These are phyloP conservation scores for Sinocyclocheilus anshuiensis DNA, from an alignment of 2,113 vertebrate genomes.

Conservation along the genomic window DNA sequence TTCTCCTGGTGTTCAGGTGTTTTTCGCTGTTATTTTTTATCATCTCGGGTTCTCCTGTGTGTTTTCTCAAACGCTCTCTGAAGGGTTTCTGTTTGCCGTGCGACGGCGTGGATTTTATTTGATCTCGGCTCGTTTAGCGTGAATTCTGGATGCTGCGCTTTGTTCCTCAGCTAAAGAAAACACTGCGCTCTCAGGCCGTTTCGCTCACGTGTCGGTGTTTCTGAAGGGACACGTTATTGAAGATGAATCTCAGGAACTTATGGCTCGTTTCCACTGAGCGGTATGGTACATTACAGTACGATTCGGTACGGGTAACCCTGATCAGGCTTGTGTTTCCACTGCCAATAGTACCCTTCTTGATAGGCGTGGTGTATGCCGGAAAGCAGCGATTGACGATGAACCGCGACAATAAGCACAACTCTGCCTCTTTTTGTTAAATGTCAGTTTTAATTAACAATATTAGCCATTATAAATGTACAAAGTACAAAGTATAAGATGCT, in stretches of 20 bases:
- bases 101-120: slow-evolving; percentile 2
- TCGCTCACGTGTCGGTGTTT: not conserved
- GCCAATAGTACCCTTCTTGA: no score
- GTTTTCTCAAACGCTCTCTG: slow-evolving; percentile 9
- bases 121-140: slow-evolving; percentile 31
- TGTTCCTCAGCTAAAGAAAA: slow-evolving; percentile 61
- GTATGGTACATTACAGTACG: no score
- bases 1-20: not conserved
- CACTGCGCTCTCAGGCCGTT: slow-evolving; percentile 14
- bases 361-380: no score
- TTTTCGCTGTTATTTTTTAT: slow-evolving; percentile 29
- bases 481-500: no score
- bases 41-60: slow-evolving; percentile 11
- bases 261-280: no score
- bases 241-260: not conserved
- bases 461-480: no score
- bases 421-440: no score
- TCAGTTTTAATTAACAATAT: no score
- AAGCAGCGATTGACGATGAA: no score
- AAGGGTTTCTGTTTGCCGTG: not conserved
- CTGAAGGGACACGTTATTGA: not conserved
- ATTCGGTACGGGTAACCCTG: no score
- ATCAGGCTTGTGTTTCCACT: no score
- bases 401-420: no score
- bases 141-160: slow-evolving; percentile 48